Evolutionary conservation across 2,888 invertebrate genomes (phyloP).

Genomic region (Diadegma fenestrale): DNA sequence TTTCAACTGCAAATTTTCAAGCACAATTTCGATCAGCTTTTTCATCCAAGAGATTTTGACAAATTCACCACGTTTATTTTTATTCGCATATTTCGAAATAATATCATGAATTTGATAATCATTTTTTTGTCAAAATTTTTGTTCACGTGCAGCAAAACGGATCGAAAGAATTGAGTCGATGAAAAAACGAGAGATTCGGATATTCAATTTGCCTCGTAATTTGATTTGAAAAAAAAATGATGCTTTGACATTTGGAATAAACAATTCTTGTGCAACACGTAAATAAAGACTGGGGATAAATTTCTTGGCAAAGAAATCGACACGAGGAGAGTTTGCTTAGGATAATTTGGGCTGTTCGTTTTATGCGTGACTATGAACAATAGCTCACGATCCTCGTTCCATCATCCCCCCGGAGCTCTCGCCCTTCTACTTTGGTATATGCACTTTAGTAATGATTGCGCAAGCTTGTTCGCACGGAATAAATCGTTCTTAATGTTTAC

Average conservation of each 20-base stretch:
- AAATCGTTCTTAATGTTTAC: slow-evolving; percentile 62
- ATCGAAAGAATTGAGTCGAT: not conserved
- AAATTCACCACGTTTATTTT: too few relatives aligned
- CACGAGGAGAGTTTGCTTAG: not conserved
- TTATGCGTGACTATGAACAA: slow-evolving; percentile 52
- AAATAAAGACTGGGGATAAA: not conserved
- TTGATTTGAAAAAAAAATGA: not conserved
- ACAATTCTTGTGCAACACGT: slow-evolving; percentile 3
- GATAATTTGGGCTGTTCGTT: slow-evolving; percentile 31
- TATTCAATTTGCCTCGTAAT: not conserved
- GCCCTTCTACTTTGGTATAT: slow-evolving; percentile 48
- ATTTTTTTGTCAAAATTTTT: too few relatives aligned
- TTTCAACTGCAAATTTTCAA: too few relatives aligned
- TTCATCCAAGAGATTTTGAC: too few relatives aligned
- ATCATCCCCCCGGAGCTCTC: slow-evolving; percentile 33
- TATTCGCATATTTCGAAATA: too few relatives aligned
- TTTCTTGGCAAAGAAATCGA: not conserved
- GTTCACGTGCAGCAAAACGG: not conserved
- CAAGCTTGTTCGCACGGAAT: slow-evolving; percentile 64
- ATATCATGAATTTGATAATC: too few relatives aligned
- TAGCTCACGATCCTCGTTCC: slow-evolving; percentile 40
- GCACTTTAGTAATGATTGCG: slow-evolving; percentile 57
- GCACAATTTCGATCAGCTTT: too few relatives aligned
- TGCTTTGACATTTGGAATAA: slow-evolving; percentile 8
- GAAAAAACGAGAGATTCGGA: not conserved